Base-by-base conservation (phyloP, 2,113 vertebrate species). In the Pipra filicauda region DNA sequence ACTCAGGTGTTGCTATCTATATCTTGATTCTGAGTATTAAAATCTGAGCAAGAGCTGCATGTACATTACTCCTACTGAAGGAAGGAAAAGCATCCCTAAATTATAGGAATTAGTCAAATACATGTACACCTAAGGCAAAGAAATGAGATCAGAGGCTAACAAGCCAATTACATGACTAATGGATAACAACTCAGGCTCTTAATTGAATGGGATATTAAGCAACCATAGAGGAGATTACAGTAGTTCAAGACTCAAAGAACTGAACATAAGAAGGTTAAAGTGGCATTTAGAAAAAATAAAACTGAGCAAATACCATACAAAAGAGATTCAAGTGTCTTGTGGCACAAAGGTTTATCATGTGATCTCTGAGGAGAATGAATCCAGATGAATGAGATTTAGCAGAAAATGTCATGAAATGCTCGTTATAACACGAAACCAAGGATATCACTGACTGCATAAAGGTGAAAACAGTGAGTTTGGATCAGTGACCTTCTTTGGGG, bases 121-220 rank as follows among this genome's bases (percentile, higher is more conserved):
- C 49, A 67, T 82, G 85, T 86, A 94, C 80, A 96, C 91, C 93
- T 94, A 92, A 95, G 89, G 91, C 76, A 85, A 89, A 94, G 93
- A 95, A 95, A 88, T 71, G 58, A 75, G 79, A 95, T 95, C 81
- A 97, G 92, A 96, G 79, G 70, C 89, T 95, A 95, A 95, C 76
- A 93, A 97, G 85, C 78, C 88, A 91, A 95, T 97, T 96, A 90
- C 52, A 84, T 35, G 67, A 95, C 75, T 92, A 94, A 95, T 37
- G 89, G 84, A 59, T 91, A 96, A 93, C 57, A 92, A 90, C 54
- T 88, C 85, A 43, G 76, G 66, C 78, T 86, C 75, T 76, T 89
- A 95, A 93, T 69, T 96, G 90, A 95, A 94, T 46, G 52, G 62
- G 88, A 81, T 92, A 95, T 93, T 93, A 92, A 93, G 55, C 55